Conservation (phyloP, 2,113 vertebrate genomes). For the Rhodinocichla rosea region DNA sequence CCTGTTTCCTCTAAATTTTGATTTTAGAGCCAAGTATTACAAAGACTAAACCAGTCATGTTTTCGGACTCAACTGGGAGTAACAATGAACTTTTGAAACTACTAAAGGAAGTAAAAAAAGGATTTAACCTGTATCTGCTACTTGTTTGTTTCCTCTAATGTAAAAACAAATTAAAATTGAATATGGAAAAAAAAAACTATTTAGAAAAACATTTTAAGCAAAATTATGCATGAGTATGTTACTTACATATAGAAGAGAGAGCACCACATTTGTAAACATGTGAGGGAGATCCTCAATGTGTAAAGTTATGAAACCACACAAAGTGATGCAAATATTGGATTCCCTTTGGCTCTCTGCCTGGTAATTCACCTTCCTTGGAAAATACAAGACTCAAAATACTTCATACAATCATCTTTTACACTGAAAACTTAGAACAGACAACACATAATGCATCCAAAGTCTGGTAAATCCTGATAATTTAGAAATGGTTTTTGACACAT, state of each 20-base stretch:
- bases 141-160: neutral
- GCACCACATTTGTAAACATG: neutral
- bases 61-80: neutral
- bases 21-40: slow-evolving; percentile 27
- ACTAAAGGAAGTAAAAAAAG: neutral
- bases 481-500: neutral
- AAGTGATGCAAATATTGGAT: neutral
- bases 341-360: neutral
- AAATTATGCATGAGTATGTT: neutral
- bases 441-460: neutral
- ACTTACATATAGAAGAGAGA: neutral
- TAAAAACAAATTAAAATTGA: neutral
- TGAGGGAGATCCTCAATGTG: neutral
- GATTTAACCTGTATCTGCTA: neutral
- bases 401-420: neutral
- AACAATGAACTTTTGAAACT: neutral
- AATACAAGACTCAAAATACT: neutral
- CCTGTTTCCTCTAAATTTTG: neutral
- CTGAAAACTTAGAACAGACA: neutral
- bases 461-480: neutral
- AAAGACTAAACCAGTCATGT: neutral
- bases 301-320: neutral
- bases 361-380: neutral
- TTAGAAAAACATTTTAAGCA: neutral
- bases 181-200: neutral